Evolutionary conservation across 2,113 vertebrate genomes (phyloP), one percentile per base, ranked within the genome.

Genomic region (Nansenia antarctica): DNA sequence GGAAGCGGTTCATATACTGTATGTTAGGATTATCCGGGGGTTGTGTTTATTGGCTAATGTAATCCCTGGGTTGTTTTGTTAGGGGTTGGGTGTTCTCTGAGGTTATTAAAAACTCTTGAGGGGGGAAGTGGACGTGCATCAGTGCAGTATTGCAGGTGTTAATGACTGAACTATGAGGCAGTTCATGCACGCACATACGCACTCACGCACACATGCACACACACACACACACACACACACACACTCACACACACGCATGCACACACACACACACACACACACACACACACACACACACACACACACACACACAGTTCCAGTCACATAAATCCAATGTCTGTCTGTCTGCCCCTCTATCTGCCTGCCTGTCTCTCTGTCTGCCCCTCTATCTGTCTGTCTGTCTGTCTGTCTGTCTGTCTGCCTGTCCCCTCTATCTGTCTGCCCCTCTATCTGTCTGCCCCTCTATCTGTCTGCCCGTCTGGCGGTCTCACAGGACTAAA

Each of bases 401-500:
- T n/a, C n/a, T n/a, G n/a, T n/a, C n/a, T n/a, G n/a, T n/a, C n/a
- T n/a, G n/a, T n/a, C n/a, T n/a, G n/a, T n/a, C n/a, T n/a, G n/a
- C n/a, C n/a, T n/a, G n/a, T n/a, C n/a, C n/a, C n/a, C n/a, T n/a
- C n/a, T n/a, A n/a, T n/a, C n/a, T n/a, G n/a, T n/a, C n/a, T n/a
- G n/a, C n/a, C n/a, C n/a, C n/a, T n/a, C n/a, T n/a, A n/a, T n/a
- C n/a, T n/a, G n/a, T n/a, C n/a, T n/a, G n/a, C n/a, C n/a, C n/a
- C n/a, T n/a, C n/a, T n/a, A n/a, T n/a, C n/a, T n/a, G n/a, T n/a
- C n/a, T n/a, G n/a, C n/a, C n/a, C 65, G 62, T 29, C 35, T 55
- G n/a, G 20, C 5, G 47, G 31, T 70, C 42, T 70, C 32, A 47
- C 55, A 66, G 62, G 42, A 65, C 61, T 53, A 8, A 70, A 60